Conservation (phyloP, 2,888 invertebrate genomes). For the Gari tellinella region DNA sequence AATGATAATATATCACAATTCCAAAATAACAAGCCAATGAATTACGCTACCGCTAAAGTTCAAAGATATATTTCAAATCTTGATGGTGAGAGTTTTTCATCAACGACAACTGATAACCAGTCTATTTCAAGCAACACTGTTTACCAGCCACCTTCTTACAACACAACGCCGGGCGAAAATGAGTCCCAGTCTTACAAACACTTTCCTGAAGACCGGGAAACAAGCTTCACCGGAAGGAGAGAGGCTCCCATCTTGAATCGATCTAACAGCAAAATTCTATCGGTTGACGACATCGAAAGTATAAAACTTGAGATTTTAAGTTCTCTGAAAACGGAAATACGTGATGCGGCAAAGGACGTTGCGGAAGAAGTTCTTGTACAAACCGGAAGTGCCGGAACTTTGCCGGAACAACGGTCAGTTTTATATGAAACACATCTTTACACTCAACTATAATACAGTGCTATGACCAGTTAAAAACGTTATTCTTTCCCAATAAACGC, state of each 20-base stretch:
- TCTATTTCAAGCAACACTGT: conserved; percentile 27
- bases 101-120: conserved; percentile 37
- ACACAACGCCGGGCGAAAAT: conserved; percentile 3
- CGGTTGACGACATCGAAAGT: conserved; percentile 44
- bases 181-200: conserved; percentile 5
- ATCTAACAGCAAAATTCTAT: conserved; percentile 8
- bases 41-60: conserved; percentile 38
- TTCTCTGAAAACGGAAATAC: conserved; percentile 38
- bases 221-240: conserved; percentile 1
- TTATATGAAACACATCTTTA: conserved; percentile 84
- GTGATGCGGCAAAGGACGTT: conserved; percentile 42
- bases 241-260: background rate
- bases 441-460: conserved; percentile 82
- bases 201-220: conserved; percentile 10
- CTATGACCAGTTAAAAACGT: too few species aligned
- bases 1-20: conserved; percentile 10
- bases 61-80: conserved; percentile 54
- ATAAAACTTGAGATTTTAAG: conserved; percentile 56
- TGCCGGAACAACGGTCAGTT: conserved; percentile 77
- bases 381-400: conserved; percentile 56
- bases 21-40: conserved; percentile 22
- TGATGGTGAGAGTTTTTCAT: conserved; percentile 42
- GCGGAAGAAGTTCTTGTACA: conserved; percentile 37
- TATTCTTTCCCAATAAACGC: too few species aligned
- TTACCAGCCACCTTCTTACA: conserved; percentile 2